Conservation (phyloP, 2,113 vertebrate species). For the Arenaria interpres region DNA sequence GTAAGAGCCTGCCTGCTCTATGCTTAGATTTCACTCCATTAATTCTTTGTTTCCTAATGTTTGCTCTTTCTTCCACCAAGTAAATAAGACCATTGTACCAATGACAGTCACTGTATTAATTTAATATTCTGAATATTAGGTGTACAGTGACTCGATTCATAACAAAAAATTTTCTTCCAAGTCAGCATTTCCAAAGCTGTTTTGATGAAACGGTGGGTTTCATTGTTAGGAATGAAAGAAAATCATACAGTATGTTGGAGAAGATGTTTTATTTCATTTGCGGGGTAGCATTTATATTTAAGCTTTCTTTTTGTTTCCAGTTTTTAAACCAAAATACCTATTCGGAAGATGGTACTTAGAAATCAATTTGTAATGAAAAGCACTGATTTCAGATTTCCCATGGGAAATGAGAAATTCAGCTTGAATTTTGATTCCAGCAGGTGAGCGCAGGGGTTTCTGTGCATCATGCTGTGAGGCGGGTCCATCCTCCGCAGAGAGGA, state of each 20-base stretch:
- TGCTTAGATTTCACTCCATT: background rate
- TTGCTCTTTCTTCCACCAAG: background rate
- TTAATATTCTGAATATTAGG: background rate
- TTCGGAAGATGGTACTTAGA: background rate
- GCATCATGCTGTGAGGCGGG: background rate
- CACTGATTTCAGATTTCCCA: background rate
- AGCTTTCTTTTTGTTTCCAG: background rate
- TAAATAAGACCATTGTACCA: background rate
- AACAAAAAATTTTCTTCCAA: background rate
- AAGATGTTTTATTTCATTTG: background rate
- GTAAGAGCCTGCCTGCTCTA: fast-evolving
- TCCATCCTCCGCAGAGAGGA: too few species aligned
- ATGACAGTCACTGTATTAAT: background rate
- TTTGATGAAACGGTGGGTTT: background rate
- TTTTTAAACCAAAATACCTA: background rate
- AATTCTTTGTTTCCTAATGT: background rate
- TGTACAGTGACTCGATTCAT: background rate
- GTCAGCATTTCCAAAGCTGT: background rate
- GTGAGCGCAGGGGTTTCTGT: background rate
- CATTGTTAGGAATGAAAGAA: background rate
- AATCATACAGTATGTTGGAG: background rate
- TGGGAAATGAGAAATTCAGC: background rate
- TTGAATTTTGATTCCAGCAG: background rate
- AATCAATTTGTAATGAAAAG: background rate
- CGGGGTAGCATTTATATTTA: background rate